Percentiles rank a stretch among this genome's conserved stretches.
Evolutionary conservation across 2,797 vertebrate genomes (phyloP).

Genomic region (Clarias laeviceps): DNA sequence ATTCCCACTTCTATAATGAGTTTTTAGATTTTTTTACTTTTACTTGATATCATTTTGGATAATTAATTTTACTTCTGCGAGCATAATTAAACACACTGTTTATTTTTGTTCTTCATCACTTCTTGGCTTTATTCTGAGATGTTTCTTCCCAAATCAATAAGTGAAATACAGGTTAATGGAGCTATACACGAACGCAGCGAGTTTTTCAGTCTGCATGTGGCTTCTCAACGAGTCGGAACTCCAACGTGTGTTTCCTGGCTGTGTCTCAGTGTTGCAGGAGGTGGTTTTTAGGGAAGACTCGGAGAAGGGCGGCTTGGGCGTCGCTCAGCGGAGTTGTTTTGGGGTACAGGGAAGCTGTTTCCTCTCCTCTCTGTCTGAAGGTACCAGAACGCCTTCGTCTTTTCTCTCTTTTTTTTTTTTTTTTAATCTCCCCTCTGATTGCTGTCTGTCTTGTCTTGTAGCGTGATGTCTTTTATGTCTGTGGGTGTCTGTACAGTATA

Average conservation of each 20-base stretch:
- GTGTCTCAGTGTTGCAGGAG: constrained; percentile 81
- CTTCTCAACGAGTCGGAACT: constrained; percentile 28
- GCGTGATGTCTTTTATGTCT: constrained; percentile 42
- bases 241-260: constrained; percentile 21
- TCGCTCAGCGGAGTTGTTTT: constrained; percentile 81
- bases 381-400: constrained; percentile 61
- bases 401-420: background rate
- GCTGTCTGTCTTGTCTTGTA: constrained; percentile 39
- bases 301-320: constrained; percentile 79
- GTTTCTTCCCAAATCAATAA: background rate
- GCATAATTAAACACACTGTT: background rate
- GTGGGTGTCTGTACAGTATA: constrained; percentile 1
- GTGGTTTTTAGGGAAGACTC: constrained; percentile 84
- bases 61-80: constrained; percentile 15
- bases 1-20: constrained; percentile 4
- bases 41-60: constrained; percentile 9
- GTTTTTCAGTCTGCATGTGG: constrained; percentile 4
- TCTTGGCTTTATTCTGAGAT: constrained; percentile 8
- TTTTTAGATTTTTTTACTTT: background rate
- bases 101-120: background rate
- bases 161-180: background rate
- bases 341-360: constrained; percentile 84
- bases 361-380: constrained; percentile 82
- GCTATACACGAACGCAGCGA: background rate
- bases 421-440: background rate